Conservation (phyloP, 2,888 invertebrate species). For the Drosophila multiciliata region DNA sequence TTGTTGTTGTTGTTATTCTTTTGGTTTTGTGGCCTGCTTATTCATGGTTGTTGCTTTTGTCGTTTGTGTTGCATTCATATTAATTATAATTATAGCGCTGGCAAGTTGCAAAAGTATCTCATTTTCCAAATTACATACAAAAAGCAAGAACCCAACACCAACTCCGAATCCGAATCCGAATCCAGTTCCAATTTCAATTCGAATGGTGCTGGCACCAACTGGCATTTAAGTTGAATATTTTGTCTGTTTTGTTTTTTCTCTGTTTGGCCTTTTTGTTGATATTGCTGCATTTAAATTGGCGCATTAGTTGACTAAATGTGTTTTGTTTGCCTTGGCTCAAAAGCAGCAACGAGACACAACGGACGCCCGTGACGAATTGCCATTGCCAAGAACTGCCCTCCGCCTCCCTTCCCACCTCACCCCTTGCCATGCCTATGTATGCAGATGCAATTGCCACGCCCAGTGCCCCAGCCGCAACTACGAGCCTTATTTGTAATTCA, state of each 20-base stretch:
- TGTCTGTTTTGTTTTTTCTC: slow-evolving; percentile 51
- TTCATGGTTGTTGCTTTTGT: slow-evolving; percentile 2
- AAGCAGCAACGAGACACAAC: slow-evolving; percentile 55
- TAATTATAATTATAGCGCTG: slow-evolving; percentile 75
- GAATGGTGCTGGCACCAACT: slow-evolving; percentile 56
- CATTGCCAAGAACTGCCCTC: slow-evolving; percentile 34
- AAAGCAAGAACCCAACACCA: slow-evolving; percentile 5
- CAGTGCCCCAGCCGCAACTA: slow-evolving; percentile 6
- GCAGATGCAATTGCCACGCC: slow-evolving; percentile 74
- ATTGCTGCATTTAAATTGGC: slow-evolving; percentile 74
- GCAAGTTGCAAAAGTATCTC: slow-evolving; percentile 76
- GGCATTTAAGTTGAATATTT: slow-evolving; percentile 76
- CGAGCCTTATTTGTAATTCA: slow-evolving; percentile 75
- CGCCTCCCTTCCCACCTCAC: background rate
- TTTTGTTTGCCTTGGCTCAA: slow-evolving; percentile 46
- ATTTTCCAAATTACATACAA: slow-evolving; percentile 71
- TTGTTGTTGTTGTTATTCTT: slow-evolving; percentile 14
- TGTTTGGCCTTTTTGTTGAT: slow-evolving; percentile 10
- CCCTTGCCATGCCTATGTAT: slow-evolving; percentile 35
- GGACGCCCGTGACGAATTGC: slow-evolving; percentile 62
- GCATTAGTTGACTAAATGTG: slow-evolving; percentile 75
- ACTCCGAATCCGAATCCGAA: slow-evolving; percentile 44
- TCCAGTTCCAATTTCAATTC: slow-evolving; percentile 47
- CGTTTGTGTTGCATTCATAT: slow-evolving; percentile 53
- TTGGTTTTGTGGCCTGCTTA: slow-evolving; percentile 6